Evolutionary conservation across 1,140 invertebrate genomes (phyloP).

Genomic region (Zaprionus ornatus): DNA sequence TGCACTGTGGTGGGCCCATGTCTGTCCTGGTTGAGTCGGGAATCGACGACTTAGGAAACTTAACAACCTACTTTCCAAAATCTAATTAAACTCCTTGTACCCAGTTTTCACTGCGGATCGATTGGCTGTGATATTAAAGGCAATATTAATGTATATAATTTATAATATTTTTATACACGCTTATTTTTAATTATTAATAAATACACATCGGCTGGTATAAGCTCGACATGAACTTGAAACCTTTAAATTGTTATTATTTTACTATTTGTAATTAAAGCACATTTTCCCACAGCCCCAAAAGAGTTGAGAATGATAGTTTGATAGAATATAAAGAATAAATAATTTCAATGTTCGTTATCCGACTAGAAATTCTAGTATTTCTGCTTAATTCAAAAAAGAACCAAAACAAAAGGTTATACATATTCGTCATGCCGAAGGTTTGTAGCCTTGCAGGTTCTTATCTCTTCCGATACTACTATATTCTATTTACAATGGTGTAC

Average conservation of each 20-base stretch:
- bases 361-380: too few species aligned
- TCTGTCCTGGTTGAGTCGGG: not conserved
- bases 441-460: too few species aligned
- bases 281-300: not conserved
- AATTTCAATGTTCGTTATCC: too few species aligned
- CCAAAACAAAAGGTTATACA: too few species aligned
- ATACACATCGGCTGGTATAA: slow-evolving; percentile 5
- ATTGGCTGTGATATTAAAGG: slow-evolving; percentile 76
- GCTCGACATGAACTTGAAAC: not conserved
- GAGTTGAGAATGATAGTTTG: too few species aligned
- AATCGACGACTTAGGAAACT: slow-evolving; percentile 5
- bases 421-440: too few species aligned
- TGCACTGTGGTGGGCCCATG: not conserved
- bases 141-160: slow-evolving; percentile 53
- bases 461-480: too few species aligned
- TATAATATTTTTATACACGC: slow-evolving; percentile 17
- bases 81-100: slow-evolving; percentile 29
- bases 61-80: slow-evolving; percentile 20
- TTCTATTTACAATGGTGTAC: too few species aligned
- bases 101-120: slow-evolving; percentile 14
- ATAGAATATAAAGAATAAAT: too few species aligned
- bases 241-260: not conserved
- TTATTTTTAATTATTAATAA: slow-evolving; percentile 58
- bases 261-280: not conserved
- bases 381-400: too few species aligned